These are phyloP conservation scores for Pygocentrus nattereri DNA, from an alignment of 2,797 vertebrate species.

Conservation along the genomic window DNA sequence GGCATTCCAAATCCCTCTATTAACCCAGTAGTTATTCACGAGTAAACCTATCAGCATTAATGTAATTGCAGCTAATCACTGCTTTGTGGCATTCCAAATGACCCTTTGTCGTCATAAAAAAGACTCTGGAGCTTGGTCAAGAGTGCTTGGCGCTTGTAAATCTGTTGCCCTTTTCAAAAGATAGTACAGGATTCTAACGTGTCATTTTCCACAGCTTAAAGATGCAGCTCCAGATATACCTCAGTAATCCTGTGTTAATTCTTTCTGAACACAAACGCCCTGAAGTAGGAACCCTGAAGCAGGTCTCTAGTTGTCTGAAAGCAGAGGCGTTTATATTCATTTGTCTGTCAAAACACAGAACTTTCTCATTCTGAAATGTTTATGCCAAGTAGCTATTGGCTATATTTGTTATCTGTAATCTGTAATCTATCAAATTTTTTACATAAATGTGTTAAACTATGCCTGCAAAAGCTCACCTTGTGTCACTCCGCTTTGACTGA, in stretches of 20 bases:
- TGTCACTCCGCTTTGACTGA: background rate
- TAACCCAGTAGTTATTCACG: constrained; percentile 25
- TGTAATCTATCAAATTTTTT: no score
- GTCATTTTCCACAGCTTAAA: background rate
- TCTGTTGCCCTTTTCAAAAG: constrained; percentile 12
- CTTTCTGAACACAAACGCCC: background rate
- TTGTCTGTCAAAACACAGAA: no score
- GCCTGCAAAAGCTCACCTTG: background rate
- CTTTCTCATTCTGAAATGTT: no score
- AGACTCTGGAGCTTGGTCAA: constrained; percentile 18
- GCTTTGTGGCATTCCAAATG: constrained; percentile 30
- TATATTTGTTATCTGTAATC: no score
- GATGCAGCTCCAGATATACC: background rate
- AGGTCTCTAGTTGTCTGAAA: no score
- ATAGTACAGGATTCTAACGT: background rate
- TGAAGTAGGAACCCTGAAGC: no score
- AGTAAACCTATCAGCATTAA: constrained; percentile 36
- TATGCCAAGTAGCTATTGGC: no score
- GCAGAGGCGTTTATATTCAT: no score
- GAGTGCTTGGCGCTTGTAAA: no score
- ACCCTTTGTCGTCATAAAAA: constrained; percentile 29
- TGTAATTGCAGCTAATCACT: constrained; percentile 52
- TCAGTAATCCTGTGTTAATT: background rate
- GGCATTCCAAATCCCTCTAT: constrained; percentile 29
- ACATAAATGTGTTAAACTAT: background rate